Percentiles rank a stretch among this genome's conserved stretches.
phyloP scores from a whole-genome alignment of 1,140 invertebrate species.

The Gonioctena quinquepunctata region DNA sequence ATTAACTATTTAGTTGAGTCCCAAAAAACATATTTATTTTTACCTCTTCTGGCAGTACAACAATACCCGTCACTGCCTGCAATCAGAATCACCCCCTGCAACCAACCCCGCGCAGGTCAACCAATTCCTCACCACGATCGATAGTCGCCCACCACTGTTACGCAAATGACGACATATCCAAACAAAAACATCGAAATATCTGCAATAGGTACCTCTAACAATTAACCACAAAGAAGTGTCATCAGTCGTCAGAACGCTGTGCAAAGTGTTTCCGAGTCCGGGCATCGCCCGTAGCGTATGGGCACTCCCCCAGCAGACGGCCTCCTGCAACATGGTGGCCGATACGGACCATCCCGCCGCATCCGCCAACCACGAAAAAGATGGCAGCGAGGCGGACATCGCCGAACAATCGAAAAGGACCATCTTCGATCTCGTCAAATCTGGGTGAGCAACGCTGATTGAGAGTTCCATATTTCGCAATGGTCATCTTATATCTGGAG shows the following conservation, averaged over 20 bases:
- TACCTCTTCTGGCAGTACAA: too few relatives aligned
- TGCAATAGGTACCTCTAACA: too few relatives aligned
- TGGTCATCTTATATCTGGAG: too few relatives aligned
- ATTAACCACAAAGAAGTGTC: not conserved
- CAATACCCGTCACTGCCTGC: too few relatives aligned
- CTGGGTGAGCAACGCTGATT: conserved; percentile 64
- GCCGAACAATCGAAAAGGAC: conserved; percentile 60
- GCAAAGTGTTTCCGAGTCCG: conserved; percentile 74
- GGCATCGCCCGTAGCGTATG: conserved; percentile 84
- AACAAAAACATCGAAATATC: too few relatives aligned
- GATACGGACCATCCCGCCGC: conserved; percentile 62
- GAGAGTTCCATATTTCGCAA: too few relatives aligned
- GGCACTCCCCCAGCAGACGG: conserved; percentile 70
- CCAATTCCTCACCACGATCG: not conserved
- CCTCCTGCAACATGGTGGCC: conserved; percentile 72
- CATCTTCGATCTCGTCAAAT: conserved; percentile 69
- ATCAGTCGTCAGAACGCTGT: conserved; percentile 47
- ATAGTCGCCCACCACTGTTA: not conserved
- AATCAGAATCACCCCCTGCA: too few relatives aligned
- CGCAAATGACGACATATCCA: not conserved
- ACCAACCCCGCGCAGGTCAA: not conserved
- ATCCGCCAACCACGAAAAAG: conserved; percentile 57
- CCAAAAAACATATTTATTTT: too few relatives aligned
- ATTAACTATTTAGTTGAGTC: too few relatives aligned
- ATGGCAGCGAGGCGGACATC: conserved; percentile 56